Base-by-base conservation (phyloP, 2,797 vertebrate genomes). In the Orestias chungarensis region DNA sequence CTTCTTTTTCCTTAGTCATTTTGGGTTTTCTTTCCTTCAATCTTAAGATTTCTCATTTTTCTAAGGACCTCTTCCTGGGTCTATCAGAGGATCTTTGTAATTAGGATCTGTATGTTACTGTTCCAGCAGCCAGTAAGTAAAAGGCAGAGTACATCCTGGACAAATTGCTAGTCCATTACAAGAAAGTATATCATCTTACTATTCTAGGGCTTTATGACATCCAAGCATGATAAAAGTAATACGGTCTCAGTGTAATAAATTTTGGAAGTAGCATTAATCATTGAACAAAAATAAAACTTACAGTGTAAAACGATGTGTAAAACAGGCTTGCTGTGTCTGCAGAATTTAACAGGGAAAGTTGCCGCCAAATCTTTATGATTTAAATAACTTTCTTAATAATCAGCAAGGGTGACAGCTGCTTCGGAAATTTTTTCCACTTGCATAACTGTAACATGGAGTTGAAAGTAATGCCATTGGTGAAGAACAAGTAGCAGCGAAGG, bases 101-200 rank as follows among this genome's bases (percentile, higher is more conserved):
- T 71, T 62, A 44, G 54, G 18, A 18, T 86, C 73, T 82, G 42
- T 40, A 82, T 67, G n/a, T 47, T 42, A 70, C 64, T 49, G 70
- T 74, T 78, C 40, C 70, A 71, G 68, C 70, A 47, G 33, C 33
- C 18, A 35, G 29, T 57, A 20, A 57, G 29, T 57, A 29, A 57
- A 29, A 57, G 29, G 29, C 29, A 57, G 1, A 33, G 29, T 33
- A 20, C 29, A 18, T 57, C 6, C 54, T 33, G 17, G 17, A 57
- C 54, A 20, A 57, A 57, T 31, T 1, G 3, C 54, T 20, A 33
- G 17, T 33, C 17, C 54, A 57, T 18, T 46, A 20, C 44, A 46
- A 3, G 17, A 35, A 20, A 35, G 20, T 20, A 7, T 10, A 23
- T 59, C 18, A 18, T 59, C 31, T 15, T 59, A 20, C 29, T 18